Percentiles rank a stretch among this genome's conserved stretches.
phyloP scores from a whole-genome alignment of 2,113 vertebrate species.

The Fregetta grallaria region DNA sequence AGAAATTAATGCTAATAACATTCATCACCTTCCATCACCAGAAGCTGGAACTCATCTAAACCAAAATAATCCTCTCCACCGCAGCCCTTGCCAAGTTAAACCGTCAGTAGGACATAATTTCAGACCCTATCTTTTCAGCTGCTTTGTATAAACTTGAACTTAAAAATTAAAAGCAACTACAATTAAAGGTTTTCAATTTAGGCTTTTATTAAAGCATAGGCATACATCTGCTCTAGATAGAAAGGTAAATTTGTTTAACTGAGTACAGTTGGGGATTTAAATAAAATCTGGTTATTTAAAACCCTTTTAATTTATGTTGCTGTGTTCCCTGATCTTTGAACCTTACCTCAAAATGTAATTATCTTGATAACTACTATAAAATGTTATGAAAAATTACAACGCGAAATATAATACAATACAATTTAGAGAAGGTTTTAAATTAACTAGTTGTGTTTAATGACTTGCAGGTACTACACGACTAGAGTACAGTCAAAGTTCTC shows the following conservation, averaged over 20 bases:
- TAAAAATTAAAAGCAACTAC: conserved; percentile 41
- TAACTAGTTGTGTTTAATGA: neutral
- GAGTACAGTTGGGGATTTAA: conserved; percentile 32
- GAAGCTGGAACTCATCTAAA: neutral
- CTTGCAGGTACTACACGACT: neutral
- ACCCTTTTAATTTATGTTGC: conserved; percentile 45
- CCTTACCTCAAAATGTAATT: conserved; percentile 38
- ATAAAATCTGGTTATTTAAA: conserved; percentile 56
- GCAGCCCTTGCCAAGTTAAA: neutral
- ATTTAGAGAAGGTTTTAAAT: conserved; percentile 31
- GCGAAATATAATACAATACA: neutral
- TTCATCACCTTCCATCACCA: neutral
- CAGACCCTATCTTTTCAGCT: neutral
- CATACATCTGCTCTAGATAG: neutral
- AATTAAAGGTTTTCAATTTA: conserved; percentile 33
- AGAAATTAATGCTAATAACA: neutral
- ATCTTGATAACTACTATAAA: conserved; percentile 30
- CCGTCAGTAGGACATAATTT: conserved; percentile 4
- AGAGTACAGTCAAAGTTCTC: neutral
- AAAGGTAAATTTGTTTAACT: conserved; percentile 58
- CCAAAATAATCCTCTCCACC: neutral
- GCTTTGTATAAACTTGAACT: conserved; percentile 16
- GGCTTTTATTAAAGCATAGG: conserved; percentile 25
- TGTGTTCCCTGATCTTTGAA: neutral
- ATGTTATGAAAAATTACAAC: conserved; percentile 19